Base-by-base conservation (phyloP, 2,797 vertebrate genomes). In the Acropternis orthonyx region DNA sequence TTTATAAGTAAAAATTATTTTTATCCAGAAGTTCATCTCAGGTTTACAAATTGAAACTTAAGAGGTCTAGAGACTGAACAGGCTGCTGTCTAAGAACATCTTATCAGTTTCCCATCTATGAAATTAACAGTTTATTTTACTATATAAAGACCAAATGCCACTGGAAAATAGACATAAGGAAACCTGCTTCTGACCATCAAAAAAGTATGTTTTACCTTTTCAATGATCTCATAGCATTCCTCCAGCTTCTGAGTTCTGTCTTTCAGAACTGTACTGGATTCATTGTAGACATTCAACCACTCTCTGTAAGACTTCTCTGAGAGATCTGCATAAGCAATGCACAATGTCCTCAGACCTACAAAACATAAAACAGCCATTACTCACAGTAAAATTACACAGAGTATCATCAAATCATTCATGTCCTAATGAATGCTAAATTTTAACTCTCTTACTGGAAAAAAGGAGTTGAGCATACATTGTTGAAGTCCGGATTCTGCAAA, bases 191-290 rank as follows among this genome's bases (percentile, higher is more conserved):
- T 16, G 2, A 54, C 17, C 18, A 49, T 28, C 11, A 49, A 49
- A 63, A 28, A 17, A 13, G 4, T 8, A 19, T 4, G 0, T 8
- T 17, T 92, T 96, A 99, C 99, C 98, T 99, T 99, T 96, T 99
- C 99, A 73, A 99, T 98, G 73, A 98, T 98, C 96, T 99, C 99
- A 15, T 99, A 99, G 93, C 99, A 99, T 62, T 99, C 99, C 89
- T 99, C 99, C 55, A 99, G 93, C 85, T 98, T 99, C 93, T 98
- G 98, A 69, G 98, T 95, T 43, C 99, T 98, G 97, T 99, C 99
- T 97, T 99, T 99, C 89, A 99, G 74, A 69, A 98, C 96, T 8
- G 98, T 99, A 97, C 99, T 99, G 94, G 97, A 95, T 79, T 98
- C 98, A 26, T 98, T 98, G 79, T 99, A 99, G 87, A 98, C 97